phyloP scores from a whole-genome alignment of 2,113 vertebrate genomes.

The Isurus oxyrinchus region DNA sequence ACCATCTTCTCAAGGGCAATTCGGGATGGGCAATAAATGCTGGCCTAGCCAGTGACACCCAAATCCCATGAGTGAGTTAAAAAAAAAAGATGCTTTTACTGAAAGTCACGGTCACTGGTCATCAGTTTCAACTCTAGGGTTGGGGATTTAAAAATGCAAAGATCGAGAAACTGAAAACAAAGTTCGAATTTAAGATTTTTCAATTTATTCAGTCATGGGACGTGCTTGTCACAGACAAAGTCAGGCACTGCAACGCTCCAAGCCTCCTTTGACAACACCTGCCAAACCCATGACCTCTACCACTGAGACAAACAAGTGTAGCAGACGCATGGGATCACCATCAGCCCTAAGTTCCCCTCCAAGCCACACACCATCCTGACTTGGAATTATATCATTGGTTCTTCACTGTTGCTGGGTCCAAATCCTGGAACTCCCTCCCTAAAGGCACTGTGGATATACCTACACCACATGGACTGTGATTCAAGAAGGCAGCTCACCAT shows the following conservation, averaged over 20 bases:
- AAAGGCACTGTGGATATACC: not conserved
- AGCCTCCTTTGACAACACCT: too few species aligned
- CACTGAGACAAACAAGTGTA: too few species aligned
- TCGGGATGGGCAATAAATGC: too few species aligned
- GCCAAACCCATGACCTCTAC: too few species aligned
- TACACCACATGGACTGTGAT: not conserved
- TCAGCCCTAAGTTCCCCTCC: not conserved
- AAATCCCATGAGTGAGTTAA: too few species aligned
- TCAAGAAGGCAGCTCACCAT: not conserved
- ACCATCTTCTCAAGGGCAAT: too few species aligned
- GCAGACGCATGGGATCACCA: not conserved
- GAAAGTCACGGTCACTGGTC: not conserved
- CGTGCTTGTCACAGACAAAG: not conserved
- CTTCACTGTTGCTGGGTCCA: not conserved
- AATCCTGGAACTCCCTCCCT: not conserved
- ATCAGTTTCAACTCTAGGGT: not conserved
- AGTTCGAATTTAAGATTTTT: not conserved
- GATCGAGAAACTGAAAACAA: not conserved
- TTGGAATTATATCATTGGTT: not conserved
- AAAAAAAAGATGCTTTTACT: too few species aligned
- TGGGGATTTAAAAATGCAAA: not conserved
- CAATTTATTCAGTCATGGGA: not conserved
- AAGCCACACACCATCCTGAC: too few species aligned
- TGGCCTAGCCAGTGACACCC: too few species aligned
- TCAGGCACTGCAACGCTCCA: too few species aligned